A percentile compares a stretch with the other conserved stretches of the same genome.
These are phyloP conservation scores for Microtus oregoni DNA, from an alignment of 2,113 vertebrate genomes.

Conservation along the genomic window DNA sequence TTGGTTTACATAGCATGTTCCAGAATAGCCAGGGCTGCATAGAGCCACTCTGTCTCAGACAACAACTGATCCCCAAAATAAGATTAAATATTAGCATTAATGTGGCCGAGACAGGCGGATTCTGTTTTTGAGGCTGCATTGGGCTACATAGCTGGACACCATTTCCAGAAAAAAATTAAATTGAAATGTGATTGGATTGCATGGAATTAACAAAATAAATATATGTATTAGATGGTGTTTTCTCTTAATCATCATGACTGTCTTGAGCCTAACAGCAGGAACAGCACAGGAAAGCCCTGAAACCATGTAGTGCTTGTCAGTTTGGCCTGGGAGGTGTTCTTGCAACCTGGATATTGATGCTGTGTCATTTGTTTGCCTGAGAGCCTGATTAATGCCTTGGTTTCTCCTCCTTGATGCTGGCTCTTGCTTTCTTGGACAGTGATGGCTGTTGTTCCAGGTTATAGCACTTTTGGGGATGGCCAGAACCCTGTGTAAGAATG, in stretches of 20 bases:
- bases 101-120: neutral
- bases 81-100: neutral
- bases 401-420: neutral
- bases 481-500: neutral
- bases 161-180: neutral
- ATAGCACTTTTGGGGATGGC: neutral
- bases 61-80: neutral
- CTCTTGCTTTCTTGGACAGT: neutral
- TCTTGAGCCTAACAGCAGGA: neutral
- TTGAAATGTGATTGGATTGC: neutral
- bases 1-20: neutral
- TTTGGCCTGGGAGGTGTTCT: neutral
- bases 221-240: neutral
- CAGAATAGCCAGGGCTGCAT: neutral
- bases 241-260: neutral
- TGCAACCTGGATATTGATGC: neutral
- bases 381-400: neutral
- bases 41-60: neutral
- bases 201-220: constrained; percentile 5
- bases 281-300: neutral
- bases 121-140: neutral
- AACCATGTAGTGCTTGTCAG: neutral
- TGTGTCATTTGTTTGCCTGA: neutral
- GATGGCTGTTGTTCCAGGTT: neutral
- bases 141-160: neutral